Conservation (phyloP, 2,888 invertebrate species). For the Morpho deidamia region DNA sequence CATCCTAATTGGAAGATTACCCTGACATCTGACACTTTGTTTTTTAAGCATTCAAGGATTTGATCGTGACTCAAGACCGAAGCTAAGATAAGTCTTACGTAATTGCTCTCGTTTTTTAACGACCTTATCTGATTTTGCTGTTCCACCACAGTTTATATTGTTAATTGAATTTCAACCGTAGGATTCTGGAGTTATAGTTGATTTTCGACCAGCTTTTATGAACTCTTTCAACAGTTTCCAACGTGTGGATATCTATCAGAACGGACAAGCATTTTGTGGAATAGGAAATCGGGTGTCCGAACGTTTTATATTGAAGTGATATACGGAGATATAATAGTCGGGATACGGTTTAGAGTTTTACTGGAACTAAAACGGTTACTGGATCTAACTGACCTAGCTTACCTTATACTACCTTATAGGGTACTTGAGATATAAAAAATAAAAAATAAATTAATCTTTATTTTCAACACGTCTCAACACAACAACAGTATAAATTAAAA, state of each 20-base stretch:
- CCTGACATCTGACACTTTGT: slow-evolving; percentile 48
- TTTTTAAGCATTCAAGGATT: slow-evolving; percentile 51
- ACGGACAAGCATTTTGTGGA: slow-evolving; percentile 72
- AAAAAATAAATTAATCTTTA: no score
- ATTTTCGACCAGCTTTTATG: not conserved
- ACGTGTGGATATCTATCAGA: slow-evolving; percentile 65
- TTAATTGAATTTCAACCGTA: slow-evolving; percentile 41
- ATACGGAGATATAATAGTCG: slow-evolving; percentile 65
- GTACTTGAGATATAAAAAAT: no score
- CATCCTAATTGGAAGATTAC: slow-evolving; percentile 67
- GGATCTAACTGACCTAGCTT: no score
- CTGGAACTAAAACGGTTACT: no score
- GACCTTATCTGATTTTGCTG: slow-evolving; percentile 65
- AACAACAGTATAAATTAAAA: no score
- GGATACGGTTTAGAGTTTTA: slow-evolving; percentile 41
- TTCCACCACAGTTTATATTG: slow-evolving; percentile 39
- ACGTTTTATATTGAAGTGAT: slow-evolving; percentile 67
- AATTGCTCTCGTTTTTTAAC: slow-evolving; percentile 74
- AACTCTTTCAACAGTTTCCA: slow-evolving; percentile 28
- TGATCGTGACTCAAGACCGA: slow-evolving; percentile 39
- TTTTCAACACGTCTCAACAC: no score
- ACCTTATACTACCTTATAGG: no score
- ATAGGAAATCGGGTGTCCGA: slow-evolving; percentile 64
- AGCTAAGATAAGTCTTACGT: slow-evolving; percentile 61
- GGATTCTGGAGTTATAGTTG: accelerated